Conservation (phyloP, 2,797 vertebrate genomes). For the Pantherophis alleghaniensis region DNA sequence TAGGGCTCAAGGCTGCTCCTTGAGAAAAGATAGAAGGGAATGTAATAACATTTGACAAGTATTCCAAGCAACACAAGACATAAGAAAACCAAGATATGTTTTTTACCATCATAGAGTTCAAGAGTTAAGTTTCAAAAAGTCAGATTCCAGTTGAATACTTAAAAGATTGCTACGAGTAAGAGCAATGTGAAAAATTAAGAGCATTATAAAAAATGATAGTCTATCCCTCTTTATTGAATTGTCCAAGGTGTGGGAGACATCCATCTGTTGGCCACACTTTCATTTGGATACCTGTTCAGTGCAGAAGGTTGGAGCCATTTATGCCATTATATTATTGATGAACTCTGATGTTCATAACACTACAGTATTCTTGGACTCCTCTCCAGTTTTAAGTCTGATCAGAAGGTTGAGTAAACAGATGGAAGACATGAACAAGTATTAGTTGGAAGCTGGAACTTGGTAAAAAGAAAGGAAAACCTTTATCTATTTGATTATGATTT, state of each 20-base stretch:
- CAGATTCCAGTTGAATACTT: background rate
- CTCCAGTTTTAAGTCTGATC: background rate
- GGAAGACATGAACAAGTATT: background rate
- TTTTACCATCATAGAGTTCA: background rate
- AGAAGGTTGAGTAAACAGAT: background rate
- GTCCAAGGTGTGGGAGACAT: background rate
- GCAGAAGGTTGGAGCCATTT: background rate
- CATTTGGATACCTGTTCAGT: background rate
- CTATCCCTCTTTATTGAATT: background rate
- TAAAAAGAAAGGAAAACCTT: background rate
- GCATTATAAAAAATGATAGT: background rate
- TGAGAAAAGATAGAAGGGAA: background rate
- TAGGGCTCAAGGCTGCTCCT: background rate
- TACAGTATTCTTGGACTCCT: background rate
- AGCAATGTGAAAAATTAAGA: background rate
- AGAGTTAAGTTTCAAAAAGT: background rate
- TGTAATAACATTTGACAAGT: background rate
- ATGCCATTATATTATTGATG: background rate
- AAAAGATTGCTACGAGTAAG: background rate
- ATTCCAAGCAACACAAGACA: background rate
- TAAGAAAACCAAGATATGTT: background rate
- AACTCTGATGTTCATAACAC: background rate
- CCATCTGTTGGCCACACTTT: background rate
- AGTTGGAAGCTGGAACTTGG: background rate
- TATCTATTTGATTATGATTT: background rate